phyloP scores from a whole-genome alignment of 2,797 vertebrate genomes.

The Gephyroberyx darwinii region DNA sequence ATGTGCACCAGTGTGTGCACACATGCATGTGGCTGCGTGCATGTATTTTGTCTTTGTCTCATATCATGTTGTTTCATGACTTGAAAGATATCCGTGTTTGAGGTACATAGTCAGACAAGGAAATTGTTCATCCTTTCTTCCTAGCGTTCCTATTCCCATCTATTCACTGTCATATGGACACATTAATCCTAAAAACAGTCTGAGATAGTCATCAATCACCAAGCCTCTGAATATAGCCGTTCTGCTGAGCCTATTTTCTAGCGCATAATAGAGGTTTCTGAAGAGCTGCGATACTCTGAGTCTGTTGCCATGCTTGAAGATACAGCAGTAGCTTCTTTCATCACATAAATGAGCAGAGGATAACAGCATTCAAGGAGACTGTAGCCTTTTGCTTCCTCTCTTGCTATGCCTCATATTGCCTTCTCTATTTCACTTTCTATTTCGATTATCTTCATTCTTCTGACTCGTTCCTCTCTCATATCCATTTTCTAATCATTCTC shows the following conservation, averaged over 20 bases:
- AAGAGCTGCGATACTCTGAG: slow-evolving; percentile 44
- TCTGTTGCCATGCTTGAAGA: slow-evolving; percentile 51
- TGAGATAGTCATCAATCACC: slow-evolving; percentile 1
- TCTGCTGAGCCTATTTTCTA: slow-evolving; percentile 42
- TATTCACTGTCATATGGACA: not conserved
- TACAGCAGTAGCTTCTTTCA: slow-evolving; percentile 53
- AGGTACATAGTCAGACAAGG: not conserved
- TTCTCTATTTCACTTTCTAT: not conserved
- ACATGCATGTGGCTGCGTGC: not conserved
- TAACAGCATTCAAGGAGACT: slow-evolving; percentile 49
- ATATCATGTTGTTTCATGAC: not conserved
- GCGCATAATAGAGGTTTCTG: slow-evolving; percentile 52
- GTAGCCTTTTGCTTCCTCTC: slow-evolving; percentile 36
- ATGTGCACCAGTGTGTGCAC: too few species aligned
- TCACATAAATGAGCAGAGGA: slow-evolving; percentile 59
- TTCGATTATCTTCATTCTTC: not conserved
- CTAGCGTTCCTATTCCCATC: not conserved
- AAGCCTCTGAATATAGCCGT: slow-evolving; percentile 4
- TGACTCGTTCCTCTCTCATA: not conserved
- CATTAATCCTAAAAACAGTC: slow-evolving; percentile 5
- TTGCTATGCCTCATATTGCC: slow-evolving; percentile 4
- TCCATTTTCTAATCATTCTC: not conserved
- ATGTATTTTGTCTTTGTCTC: slow-evolving; percentile 2
- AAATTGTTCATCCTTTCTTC: slow-evolving; percentile 3
- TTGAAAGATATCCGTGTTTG: not conserved